phyloP scores from a whole-genome alignment of 2,888 invertebrate genomes.

The Cryptosula pallasiana region DNA sequence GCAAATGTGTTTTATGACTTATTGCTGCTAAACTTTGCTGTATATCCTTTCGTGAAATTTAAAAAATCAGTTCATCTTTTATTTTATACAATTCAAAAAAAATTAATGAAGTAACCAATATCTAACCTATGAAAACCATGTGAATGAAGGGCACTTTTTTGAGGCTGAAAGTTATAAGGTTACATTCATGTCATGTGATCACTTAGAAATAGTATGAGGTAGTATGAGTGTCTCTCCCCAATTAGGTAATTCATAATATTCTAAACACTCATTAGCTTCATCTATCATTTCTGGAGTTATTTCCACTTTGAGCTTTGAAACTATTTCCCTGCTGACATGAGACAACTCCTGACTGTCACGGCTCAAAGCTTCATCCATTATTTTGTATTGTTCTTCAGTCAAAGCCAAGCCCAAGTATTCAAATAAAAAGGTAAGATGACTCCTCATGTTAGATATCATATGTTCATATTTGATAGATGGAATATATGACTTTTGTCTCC shows the following conservation, averaged over 20 bases:
- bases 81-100: too few species aligned
- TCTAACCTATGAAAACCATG: too few species aligned
- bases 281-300: neutral
- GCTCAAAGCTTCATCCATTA: neutral
- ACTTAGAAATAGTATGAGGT: too few species aligned
- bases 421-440: neutral
- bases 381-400: neutral
- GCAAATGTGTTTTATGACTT: too few species aligned
- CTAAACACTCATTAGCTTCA: neutral
- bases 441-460: neutral
- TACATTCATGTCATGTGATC: too few species aligned
- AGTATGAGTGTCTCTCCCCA: neutral
- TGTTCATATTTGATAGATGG: conserved; percentile 4
- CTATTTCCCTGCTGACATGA: neutral
- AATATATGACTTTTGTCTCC: neutral
- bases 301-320: neutral
- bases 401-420: neutral
- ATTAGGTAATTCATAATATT: neutral
- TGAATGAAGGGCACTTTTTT: too few species aligned
- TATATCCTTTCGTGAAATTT: too few species aligned
- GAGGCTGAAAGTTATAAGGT: too few species aligned
- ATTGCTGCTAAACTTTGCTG: too few species aligned
- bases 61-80: too few species aligned
- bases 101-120: too few species aligned
- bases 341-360: neutral